Base-by-base conservation (phyloP, 2,113 vertebrate genomes). In the Micronycteris hirsuta region DNA sequence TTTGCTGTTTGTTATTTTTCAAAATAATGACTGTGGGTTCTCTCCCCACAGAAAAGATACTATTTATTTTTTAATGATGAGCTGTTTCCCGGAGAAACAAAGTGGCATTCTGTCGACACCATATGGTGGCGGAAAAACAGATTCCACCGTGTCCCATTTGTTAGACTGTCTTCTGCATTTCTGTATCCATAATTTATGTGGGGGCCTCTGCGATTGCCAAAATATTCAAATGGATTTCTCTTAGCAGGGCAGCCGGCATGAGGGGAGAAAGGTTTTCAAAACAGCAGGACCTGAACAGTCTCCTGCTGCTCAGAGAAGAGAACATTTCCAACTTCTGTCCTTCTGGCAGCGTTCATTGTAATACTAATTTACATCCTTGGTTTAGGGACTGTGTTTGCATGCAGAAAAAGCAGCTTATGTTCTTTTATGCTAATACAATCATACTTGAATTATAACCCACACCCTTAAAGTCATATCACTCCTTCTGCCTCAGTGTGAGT, bases 31-130 rank as follows among this genome's bases (percentile, higher is more conserved):
- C 89, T 98, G 86, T 96, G 89, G 95, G 96, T 95, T 94, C 92
- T 86, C 89, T 93, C 87, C 96, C 97, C 91, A 96, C 96, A 95
- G 96, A 98, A 98, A 97, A 97, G 77, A 97, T 93, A 95, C 92
- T 97, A 96, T 98, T 98, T 98, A 97, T 97, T 98, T 98, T 98
- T 98, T 98, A 98, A 98, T 98, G 96, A 98, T 97, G 97, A 98
- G 95, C 97, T 98, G 97, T 97, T 98, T 98, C 96, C 97, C 97
- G 95, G 97, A 98, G 97, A 98, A 98, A 98, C 97, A 98, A 98
- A 98, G 98, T 98, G 97, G 95, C 98, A 98, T 98, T 99, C 98
- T 98, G 98, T 98, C 98, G 98, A 98, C 97, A 98, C 98, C 98
- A 98, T 98, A 98, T 98, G 98, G 98, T 90, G 94, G 97, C 96